Base-by-base conservation (phyloP, 2,888 invertebrate species). In the Drosophila nr. fundita region DNA sequence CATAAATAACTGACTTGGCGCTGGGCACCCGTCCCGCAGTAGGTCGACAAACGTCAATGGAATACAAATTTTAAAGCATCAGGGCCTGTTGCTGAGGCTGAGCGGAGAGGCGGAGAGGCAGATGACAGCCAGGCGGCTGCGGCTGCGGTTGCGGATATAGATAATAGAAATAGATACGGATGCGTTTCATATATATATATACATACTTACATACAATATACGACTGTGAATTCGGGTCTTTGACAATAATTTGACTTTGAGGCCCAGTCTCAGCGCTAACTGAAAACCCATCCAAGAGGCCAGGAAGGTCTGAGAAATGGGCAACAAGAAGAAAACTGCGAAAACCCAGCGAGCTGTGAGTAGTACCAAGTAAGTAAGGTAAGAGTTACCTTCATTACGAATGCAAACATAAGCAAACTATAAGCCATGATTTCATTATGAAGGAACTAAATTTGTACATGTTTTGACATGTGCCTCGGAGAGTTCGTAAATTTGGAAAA, bases 61-160 rank as follows among this genome's bases (percentile, higher is more conserved):
- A 85, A 85, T 89, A 85, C 89, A 82, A 85, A 85, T 85, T 85
- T 89, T 80, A 89, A 87, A 84, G 67, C 73, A 49, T 7, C 53
- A 34, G 11, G 21, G 42, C 2, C 27, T 40, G 32, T 21, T 30
- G 27, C 27, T 21, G 40, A 29, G 50, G 48, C 10, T 29, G n/a
- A 57, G 11, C 57, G 48, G 24, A 13, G 38, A 18, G 5, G 45
- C 36, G 7, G 34, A 42, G 48, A 0, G 18, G 27, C 4, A 38
- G 11, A 11, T 27, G 27, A 48, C 42, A n/a, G 61, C 40, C 45
- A 64, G 53, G 38, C 64, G 60, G 60, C 42, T 57, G 38, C 64
- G 60, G 60, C 42, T 57, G 68, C 40, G 55, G 49, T 58, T 78
- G 57, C 71, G 70, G 73, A 76, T 77, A 60, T 64, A 72, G 71